These are phyloP conservation scores for Scaptomyza tumidula DNA, from an alignment of 2,888 invertebrate genomes.

Conservation along the genomic window DNA sequence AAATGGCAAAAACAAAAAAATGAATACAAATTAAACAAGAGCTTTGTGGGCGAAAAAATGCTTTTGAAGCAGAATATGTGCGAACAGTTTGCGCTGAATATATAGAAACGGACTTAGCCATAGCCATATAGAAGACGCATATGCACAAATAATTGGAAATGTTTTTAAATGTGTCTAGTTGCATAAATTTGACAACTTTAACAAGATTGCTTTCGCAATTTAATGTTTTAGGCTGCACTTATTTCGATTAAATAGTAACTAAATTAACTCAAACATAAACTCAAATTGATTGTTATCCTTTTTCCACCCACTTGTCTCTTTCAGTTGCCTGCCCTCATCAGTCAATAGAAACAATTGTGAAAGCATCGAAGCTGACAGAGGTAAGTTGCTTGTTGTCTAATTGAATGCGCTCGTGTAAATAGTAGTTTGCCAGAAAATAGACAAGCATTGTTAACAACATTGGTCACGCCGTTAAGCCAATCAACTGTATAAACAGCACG, in stretches of 20 bases:
- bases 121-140: neutral
- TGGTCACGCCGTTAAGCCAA: constrained; percentile 70
- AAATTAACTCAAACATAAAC: constrained; percentile 34
- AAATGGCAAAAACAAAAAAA: constrained; percentile 22
- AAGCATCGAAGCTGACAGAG: neutral
- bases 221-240: constrained; percentile 1
- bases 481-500: constrained; percentile 75
- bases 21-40: constrained; percentile 42
- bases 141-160: constrained; percentile 7
- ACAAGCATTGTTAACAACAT: constrained; percentile 69
- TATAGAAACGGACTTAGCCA: constrained; percentile 12
- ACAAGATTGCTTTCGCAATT: neutral
- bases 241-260: constrained; percentile 10
- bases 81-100: constrained; percentile 10
- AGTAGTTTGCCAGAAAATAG: constrained; percentile 47
- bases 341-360: constrained; percentile 8
- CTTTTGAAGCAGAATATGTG: constrained; percentile 17
- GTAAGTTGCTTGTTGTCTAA: constrained; percentile 46
- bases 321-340: constrained; percentile 1
- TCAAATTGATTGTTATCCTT: constrained; percentile 15
- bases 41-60: constrained; percentile 38
- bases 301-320: neutral
- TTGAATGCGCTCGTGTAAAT: constrained; percentile 56
- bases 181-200: constrained; percentile 10
- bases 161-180: neutral